These are phyloP conservation scores for Rhombomys opimus DNA, from an alignment of 2,113 vertebrate genomes.

Conservation along the genomic window DNA sequence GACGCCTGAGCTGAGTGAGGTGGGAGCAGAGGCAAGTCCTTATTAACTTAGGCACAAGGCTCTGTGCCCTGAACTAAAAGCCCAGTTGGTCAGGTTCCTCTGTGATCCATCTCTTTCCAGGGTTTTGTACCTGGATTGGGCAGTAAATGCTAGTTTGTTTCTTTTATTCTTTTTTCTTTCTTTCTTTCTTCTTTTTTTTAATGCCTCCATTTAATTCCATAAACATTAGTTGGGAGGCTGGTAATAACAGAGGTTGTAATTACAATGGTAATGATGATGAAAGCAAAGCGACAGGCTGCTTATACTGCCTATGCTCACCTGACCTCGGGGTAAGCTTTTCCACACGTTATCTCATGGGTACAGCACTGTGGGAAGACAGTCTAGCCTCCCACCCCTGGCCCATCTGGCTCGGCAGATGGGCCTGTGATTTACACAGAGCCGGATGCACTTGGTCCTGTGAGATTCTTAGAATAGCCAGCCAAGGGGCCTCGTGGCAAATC, in stretches of 20 bases:
- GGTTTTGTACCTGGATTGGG: background rate
- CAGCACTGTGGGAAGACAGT: background rate
- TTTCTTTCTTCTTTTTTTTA: too few species aligned
- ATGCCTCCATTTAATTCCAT: background rate
- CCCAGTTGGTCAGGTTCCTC: too few species aligned
- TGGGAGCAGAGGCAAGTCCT: background rate
- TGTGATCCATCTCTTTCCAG: background rate
- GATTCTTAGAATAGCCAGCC: background rate
- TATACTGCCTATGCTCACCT: background rate
- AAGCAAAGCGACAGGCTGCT: too few species aligned
- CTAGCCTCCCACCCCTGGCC: too few species aligned
- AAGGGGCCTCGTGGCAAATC: accelerated
- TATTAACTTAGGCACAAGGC: background rate
- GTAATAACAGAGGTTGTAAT: too few species aligned
- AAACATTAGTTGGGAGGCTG: background rate
- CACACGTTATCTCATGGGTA: background rate
- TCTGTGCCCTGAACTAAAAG: background rate
- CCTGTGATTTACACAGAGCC: too few species aligned
- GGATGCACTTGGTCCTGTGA: background rate
- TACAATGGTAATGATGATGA: accelerated
- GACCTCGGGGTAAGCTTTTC: background rate
- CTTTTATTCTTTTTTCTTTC: too few species aligned
- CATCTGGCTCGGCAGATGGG: too few species aligned
- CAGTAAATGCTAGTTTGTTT: too few species aligned
- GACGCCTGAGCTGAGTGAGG: background rate